phyloP scores from a whole-genome alignment of 2,888 invertebrate genomes.

The Volucella zonaria region DNA sequence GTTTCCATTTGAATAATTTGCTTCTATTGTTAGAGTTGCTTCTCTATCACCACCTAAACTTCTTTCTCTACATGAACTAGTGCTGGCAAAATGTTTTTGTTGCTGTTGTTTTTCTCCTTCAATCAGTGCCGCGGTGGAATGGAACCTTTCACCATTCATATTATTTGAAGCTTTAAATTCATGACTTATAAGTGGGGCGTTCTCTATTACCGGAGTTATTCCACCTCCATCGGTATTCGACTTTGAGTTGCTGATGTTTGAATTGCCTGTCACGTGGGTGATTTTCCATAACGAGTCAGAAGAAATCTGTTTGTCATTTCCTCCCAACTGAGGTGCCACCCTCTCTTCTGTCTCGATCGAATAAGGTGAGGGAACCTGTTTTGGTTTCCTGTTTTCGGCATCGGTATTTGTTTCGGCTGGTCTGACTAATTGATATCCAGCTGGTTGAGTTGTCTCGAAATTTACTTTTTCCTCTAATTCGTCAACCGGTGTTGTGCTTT shows the following conservation, averaged over 20 bases:
- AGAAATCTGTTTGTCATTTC: constrained; percentile 69
- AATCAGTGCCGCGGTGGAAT: constrained; percentile 42
- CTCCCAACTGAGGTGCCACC: constrained; percentile 23
- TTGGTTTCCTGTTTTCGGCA: constrained; percentile 48
- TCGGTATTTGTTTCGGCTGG: constrained; percentile 57
- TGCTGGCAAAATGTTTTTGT: constrained; percentile 6
- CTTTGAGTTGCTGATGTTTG: constrained; percentile 47
- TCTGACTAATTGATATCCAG: constrained; percentile 65
- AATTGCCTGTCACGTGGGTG: constrained; percentile 45
- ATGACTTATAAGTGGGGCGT: constrained; percentile 52
- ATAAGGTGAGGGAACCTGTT: constrained; percentile 36
- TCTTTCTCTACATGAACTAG: constrained; percentile 18
- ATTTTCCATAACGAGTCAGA: constrained; percentile 42
- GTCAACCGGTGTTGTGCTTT: constrained; percentile 22
- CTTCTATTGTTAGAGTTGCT: constrained; percentile 64
- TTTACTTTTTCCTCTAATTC: constrained; percentile 36
- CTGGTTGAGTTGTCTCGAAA: constrained; percentile 58
- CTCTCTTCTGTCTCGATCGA: constrained; percentile 27
- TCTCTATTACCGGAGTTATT: constrained; percentile 45
- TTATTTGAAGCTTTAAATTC: constrained; percentile 64
- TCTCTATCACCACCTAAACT: constrained; percentile 46
- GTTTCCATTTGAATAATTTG: constrained; percentile 70
- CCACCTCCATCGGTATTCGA: constrained; percentile 41
- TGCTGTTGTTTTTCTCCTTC: constrained; percentile 39
- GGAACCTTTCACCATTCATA: constrained; percentile 58